Percentiles rank a stretch among this genome's conserved stretches.
Conservation (phyloP, 2,888 invertebrate genomes). For the Ramazzottius varieornatus region DNA sequence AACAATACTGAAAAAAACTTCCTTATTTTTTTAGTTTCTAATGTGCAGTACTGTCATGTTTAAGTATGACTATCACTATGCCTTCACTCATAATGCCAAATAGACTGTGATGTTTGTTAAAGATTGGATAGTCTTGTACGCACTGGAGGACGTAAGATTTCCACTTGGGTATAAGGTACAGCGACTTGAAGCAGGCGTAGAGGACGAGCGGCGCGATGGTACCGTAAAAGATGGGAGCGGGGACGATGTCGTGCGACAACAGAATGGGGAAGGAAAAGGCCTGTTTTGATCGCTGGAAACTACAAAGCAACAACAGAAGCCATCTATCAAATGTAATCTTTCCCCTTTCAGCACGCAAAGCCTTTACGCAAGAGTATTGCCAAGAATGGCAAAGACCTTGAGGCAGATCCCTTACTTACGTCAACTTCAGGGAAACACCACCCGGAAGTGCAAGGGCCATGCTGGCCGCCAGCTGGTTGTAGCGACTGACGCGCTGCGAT, state of each 20-base stretch:
- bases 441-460: not conserved
- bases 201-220: not conserved
- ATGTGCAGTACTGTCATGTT: too few species aligned
- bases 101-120: too few species aligned
- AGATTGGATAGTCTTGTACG: too few species aligned
- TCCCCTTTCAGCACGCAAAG: too few species aligned
- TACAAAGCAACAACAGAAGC: not conserved
- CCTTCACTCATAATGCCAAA: too few species aligned
- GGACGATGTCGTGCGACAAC: not conserved
- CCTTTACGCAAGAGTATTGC: too few species aligned
- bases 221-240: not conserved
- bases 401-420: not conserved
- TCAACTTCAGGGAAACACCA: not conserved
- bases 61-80: too few species aligned
- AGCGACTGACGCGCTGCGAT: not conserved
- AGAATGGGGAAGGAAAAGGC: constrained; percentile 1
- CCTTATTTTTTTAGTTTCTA: too few species aligned
- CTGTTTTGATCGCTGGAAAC: not conserved
- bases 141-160: not conserved
- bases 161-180: not conserved
- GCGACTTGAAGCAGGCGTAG: not conserved
- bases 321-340: too few species aligned
- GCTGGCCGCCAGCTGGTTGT: not conserved
- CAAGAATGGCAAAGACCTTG: not conserved
- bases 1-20: too few species aligned